Evolutionary conservation across 2,113 vertebrate species (phyloP).

Genomic region (Axis porcinus): DNA sequence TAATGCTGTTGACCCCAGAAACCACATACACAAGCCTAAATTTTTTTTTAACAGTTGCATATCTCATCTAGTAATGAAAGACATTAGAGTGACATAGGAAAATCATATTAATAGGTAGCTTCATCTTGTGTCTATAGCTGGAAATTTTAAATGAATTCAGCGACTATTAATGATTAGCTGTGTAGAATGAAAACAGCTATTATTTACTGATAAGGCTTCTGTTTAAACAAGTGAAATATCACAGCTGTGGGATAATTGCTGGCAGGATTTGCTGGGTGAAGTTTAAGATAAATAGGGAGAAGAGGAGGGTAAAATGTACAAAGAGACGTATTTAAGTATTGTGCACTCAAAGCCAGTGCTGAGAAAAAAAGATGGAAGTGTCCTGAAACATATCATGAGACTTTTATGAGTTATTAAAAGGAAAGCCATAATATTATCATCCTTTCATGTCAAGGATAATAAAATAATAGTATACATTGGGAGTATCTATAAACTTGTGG

Average conservation of each 20-base stretch:
- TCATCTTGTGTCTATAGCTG: constrained; percentile 17
- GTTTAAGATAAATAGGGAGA: constrained; percentile 33
- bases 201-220: constrained; percentile 44
- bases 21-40: not conserved
- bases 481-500: constrained; percentile 1
- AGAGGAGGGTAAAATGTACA: constrained; percentile 8
- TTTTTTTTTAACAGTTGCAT: not conserved
- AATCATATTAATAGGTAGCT: not conserved
- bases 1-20: not conserved
- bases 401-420: constrained; percentile 53
- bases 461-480: constrained; percentile 9
- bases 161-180: not conserved
- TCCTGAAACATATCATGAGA: constrained; percentile 16
- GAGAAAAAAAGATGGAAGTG: constrained; percentile 6
- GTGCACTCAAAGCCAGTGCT: not conserved
- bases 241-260: constrained; percentile 26
- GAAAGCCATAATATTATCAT: not conserved
- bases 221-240: constrained; percentile 45
- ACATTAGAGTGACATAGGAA: not conserved
- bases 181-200: not conserved
- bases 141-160: constrained; percentile 26
- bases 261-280: constrained; percentile 26
- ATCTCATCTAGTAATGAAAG: not conserved
- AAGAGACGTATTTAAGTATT: constrained; percentile 22
- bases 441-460: constrained; percentile 24